phyloP scores from a whole-genome alignment of 1,140 invertebrate genomes.

The Brachionus koreanus region DNA sequence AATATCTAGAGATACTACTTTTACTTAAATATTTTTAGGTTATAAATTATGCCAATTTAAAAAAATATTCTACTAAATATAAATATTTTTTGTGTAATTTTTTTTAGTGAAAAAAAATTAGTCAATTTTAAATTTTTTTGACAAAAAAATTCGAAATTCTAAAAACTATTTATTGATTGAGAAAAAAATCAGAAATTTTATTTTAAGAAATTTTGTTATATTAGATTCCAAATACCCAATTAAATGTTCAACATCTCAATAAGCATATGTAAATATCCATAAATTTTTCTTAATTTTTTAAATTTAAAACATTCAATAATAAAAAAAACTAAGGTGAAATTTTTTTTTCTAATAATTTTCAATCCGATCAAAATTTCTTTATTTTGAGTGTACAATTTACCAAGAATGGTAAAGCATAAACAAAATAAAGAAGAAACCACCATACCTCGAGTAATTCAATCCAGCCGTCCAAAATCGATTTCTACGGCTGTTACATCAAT shows the following conservation, averaged over 20 bases:
- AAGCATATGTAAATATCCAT: not conserved
- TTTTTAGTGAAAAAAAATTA: too few species aligned
- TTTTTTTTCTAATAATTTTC: not conserved
- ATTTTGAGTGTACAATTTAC: not conserved
- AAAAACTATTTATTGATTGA: not conserved
- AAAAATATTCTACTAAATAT: too few species aligned
- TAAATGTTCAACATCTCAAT: not conserved
- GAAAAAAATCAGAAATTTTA: not conserved
- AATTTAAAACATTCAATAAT: not conserved
- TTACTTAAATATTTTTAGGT: too few species aligned
- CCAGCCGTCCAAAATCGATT: not conserved
- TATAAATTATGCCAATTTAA: too few species aligned
- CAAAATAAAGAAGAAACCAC: not conserved
- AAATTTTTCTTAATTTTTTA: not conserved
- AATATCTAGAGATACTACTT: too few species aligned
- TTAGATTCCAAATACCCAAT: not conserved
- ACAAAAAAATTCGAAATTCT: too few species aligned
- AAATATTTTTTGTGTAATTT: too few species aligned
- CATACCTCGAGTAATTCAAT: not conserved
- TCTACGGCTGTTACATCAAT: not conserved
- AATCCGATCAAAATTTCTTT: not conserved
- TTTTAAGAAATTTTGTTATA: not conserved
- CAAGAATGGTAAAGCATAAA: constrained; percentile 23
- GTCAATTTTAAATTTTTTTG: too few species aligned
- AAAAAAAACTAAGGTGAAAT: not conserved